Base-by-base conservation (phyloP, 2,113 vertebrate species). In the Vanacampus margaritifer region DNA sequence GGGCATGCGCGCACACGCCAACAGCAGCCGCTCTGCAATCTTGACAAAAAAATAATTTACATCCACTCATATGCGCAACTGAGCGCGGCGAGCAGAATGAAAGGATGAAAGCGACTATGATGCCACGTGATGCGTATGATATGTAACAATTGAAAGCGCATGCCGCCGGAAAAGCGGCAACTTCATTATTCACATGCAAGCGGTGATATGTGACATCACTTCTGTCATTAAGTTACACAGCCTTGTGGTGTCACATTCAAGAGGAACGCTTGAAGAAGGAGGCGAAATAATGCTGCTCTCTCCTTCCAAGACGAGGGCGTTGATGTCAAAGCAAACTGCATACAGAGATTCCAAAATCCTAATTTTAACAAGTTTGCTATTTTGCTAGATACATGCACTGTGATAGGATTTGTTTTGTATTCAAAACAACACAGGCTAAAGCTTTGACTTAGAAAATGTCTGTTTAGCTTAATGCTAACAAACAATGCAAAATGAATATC, bases 1-100 rank as follows among this genome's bases (percentile, higher is more conserved):
- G 72, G 68, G 64, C 83, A 59, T 80, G 84, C 50, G 53, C n/a
- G 46, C 78, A 48, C 86, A 54, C 72, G 81, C 73, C 43, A 61
- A 39, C 11, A 21, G 68, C 72, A 64, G 37, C 72, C 67, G 53
- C 65, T 48, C 54, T 64, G 65, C 68, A 80, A 72, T 32, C 54
- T 57, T 32, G 3, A 3, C 24, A 16, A 32, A 23, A 17, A 56
- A 53, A 24, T 53, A 1, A 89, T 83, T 86, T 72, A 81, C 72
- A 76, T 19, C 69, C 39, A 24, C 0, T 26, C 59, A 59, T 16
- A 13, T 65, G 17, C 36, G 12, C 67, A 60, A 28, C 60, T 46
- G n/a, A 51, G 45, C 12, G 23, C 46, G 19, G 19, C 41, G 60
- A n/a, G n/a, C 21, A 46, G 72, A 78, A 79, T 78, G 73, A 72